These are phyloP conservation scores for Echiichthys vipera DNA, from an alignment of 2,797 vertebrate genomes.

Conservation along the genomic window DNA sequence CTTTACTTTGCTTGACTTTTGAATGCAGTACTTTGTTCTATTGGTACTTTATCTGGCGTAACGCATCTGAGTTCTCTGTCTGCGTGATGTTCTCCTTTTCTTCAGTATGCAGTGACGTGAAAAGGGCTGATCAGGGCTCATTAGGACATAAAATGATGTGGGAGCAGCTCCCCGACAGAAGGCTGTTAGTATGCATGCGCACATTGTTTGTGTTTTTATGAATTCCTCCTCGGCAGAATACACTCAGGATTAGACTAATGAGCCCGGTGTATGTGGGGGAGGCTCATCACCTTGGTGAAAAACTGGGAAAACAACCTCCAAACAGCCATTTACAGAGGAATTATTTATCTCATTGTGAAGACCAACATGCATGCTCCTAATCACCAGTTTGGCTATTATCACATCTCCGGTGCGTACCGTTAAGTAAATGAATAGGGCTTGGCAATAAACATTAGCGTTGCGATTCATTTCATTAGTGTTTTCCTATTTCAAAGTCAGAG, in stretches of 20 bases:
- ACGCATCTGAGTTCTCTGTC: not conserved
- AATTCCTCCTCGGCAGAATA: slow-evolving; percentile 58
- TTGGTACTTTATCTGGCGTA: not conserved
- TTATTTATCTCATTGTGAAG: slow-evolving; percentile 30
- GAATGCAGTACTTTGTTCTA: not conserved
- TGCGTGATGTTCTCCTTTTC: slow-evolving; percentile 14
- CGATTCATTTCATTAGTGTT: slow-evolving; percentile 60
- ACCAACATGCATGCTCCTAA: slow-evolving; percentile 47
- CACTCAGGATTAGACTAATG: slow-evolving; percentile 71
- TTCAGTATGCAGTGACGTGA: not conserved
- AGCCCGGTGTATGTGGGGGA: slow-evolving; percentile 54
- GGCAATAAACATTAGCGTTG: slow-evolving; percentile 51
- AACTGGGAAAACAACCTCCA: slow-evolving; percentile 19
- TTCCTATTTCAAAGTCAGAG: slow-evolving; percentile 43
- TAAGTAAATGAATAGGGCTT: slow-evolving; percentile 65
- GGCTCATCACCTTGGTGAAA: slow-evolving; percentile 61
- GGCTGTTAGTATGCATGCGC: slow-evolving; percentile 48
- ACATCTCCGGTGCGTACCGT: slow-evolving; percentile 62
- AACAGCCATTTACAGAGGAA: slow-evolving; percentile 50
- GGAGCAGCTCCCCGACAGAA: slow-evolving; percentile 43
- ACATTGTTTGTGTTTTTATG: slow-evolving; percentile 64
- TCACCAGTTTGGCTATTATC: slow-evolving; percentile 52
- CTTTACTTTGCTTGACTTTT: not conserved
- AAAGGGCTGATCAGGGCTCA: slow-evolving; percentile 56
- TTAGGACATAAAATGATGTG: slow-evolving; percentile 66